Evolutionary conservation across 2,113 vertebrate species (phyloP).

Genomic region (Stigmatopora nigra): DNA sequence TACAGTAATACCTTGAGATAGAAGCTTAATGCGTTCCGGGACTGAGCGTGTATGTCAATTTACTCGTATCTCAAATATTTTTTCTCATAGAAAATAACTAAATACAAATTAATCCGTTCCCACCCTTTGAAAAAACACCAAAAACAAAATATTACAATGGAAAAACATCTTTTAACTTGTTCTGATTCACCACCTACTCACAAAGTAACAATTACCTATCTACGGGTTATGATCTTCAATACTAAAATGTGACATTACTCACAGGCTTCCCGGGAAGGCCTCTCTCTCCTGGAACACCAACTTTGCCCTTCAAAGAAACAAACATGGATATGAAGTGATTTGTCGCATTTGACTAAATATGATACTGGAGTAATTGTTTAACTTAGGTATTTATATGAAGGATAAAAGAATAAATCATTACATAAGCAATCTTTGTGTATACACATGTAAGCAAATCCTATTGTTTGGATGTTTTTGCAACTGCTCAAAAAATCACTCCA

Average conservation of each 20-base stretch:
- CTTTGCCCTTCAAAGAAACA: slow-evolving; percentile 78
- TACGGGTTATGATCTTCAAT: no score
- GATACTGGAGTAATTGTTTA: neutral
- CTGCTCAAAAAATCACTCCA: neutral
- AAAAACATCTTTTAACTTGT: no score
- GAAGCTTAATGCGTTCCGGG: no score
- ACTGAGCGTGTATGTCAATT: no score
- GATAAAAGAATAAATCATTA: neutral
- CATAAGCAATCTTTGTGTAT: neutral
- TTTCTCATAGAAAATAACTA: no score
- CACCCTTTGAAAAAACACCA: no score
- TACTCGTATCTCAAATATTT: no score
- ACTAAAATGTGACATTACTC: slow-evolving; percentile 53
- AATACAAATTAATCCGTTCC: no score
- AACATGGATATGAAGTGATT: slow-evolving; percentile 9
- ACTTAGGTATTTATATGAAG: neutral
- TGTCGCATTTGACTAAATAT: neutral
- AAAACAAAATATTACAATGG: no score
- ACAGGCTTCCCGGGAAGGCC: slow-evolving; percentile 79
- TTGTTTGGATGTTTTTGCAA: neutral
- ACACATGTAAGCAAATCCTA: neutral
- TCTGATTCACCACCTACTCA: no score
- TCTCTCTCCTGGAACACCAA: slow-evolving; percentile 82
- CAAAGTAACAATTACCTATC: no score
- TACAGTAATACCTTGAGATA: neutral